Base-by-base conservation (phyloP, 2,888 invertebrate genomes). In the Polymixis flavicincta region DNA sequence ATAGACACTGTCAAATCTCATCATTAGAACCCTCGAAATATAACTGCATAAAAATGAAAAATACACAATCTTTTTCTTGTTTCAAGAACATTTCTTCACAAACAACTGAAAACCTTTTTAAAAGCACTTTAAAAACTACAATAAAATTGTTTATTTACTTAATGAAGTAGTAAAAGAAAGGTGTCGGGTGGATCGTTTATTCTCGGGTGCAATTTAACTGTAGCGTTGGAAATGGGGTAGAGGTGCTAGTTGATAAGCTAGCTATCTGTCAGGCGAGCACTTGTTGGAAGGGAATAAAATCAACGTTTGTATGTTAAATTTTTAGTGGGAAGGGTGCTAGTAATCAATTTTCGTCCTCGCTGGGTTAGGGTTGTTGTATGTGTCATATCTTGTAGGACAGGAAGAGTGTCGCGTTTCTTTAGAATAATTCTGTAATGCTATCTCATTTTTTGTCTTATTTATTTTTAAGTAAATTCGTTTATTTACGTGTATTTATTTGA, bases 171-270 rank as follows among this genome's bases (percentile, higher is more conserved):
- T 79, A 68, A 83, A 82, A 73, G 54, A 54, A 72, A 82, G 80
- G 57, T 74, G 73, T 71, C 63, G 61, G 67, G 61, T 57, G 14
- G 54, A 74, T 82, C 83, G 67, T 82, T 83, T 78, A 83, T 82
- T 64, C 83, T 82, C 50, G 54, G 70, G 25, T 83, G 83, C 74
- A 82, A 82, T 82, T 78, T 78, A 82, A 68, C 67, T 68, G 83
- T 79, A 74, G 42, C 37, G 72, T 25, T 28, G 68, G 64, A 68
- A 80, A 73, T 73, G n/a, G 81, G 60, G 57, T 48, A 48, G 77
- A 64, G 80, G 78, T 76, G 76, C 59, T 81, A 61, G 76, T 75
- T 82, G 77, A 76, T 82, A 67, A 66, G 70, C 42, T 14, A 63
- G 71, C 70, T n/a, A 82, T 80, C 64, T 71, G 77, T 82, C 67